Evolutionary conservation across 2,113 vertebrate genomes (phyloP).

Genomic region (Mobula hypostoma): DNA sequence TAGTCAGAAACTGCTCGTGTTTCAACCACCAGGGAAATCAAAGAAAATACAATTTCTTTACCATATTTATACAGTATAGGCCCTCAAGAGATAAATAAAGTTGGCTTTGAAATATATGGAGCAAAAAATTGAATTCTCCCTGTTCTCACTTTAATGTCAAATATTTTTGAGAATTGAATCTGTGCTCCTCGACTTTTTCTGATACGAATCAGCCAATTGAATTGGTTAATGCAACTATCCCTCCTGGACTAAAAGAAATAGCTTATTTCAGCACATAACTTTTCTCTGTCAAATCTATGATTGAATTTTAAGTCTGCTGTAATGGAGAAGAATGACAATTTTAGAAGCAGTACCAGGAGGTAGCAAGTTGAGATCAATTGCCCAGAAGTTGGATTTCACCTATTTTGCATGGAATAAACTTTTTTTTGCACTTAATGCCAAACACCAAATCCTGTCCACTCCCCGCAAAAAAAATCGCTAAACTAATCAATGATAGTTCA

Average conservation of each 20-base stretch:
- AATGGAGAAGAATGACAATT: neutral
- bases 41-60: neutral
- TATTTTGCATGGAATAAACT: too few species aligned
- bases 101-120: neutral
- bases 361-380: neutral
- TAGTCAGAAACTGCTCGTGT: neutral
- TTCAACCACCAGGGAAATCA: neutral
- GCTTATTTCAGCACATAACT: neutral
- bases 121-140: neutral
- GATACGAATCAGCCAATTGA: neutral
- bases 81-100: neutral
- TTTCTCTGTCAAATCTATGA: neutral
- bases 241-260: neutral
- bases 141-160: neutral
- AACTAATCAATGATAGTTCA: too few species aligned
- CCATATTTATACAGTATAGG: neutral
- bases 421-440: too few species aligned
- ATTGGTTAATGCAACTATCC: neutral
- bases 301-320: neutral
- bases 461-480: too few species aligned
- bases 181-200: neutral
- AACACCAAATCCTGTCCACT: too few species aligned
- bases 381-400: neutral
- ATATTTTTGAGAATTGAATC: neutral
- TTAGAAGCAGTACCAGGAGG: neutral